These are phyloP conservation scores for Uropsilus gracilis DNA, from an alignment of 2,113 vertebrate genomes.

Conservation along the genomic window DNA sequence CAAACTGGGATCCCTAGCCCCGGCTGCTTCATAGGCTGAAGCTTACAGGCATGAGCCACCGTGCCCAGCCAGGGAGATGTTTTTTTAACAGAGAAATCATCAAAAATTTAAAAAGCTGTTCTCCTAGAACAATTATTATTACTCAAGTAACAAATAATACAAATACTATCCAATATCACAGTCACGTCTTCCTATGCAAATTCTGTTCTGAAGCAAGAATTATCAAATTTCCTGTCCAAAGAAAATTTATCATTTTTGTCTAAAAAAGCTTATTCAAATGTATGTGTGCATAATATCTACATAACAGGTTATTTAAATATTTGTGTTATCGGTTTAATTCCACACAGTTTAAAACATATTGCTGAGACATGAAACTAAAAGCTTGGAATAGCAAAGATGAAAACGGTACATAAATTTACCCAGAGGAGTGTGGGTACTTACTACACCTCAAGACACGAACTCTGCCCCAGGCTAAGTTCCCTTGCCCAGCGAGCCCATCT, in stretches of 20 bases:
- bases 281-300: neutral
- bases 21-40: too few relatives aligned
- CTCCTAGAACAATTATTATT: neutral
- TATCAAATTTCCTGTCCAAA: conserved; percentile 3
- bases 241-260: neutral
- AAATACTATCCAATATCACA: neutral
- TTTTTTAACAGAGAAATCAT: conserved; percentile 19
- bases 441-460: neutral
- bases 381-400: neutral
- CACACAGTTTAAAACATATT: neutral
- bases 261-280: neutral
- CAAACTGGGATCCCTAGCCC: too few relatives aligned
- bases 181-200: neutral
- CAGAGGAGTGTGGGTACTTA: neutral
- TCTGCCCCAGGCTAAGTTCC: neutral
- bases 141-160: neutral
- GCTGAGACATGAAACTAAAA: neutral
- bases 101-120: neutral
- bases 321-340: neutral
- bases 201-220: neutral
- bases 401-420: neutral
- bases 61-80: too few relatives aligned
- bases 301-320: neutral
- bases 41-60: too few relatives aligned
- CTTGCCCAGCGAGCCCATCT: neutral